These are phyloP conservation scores for Turritopsis dohrnii DNA, from an alignment of 30 jellyfish, hydroid and myxozoan genomes.

Conservation along the genomic window DNA sequence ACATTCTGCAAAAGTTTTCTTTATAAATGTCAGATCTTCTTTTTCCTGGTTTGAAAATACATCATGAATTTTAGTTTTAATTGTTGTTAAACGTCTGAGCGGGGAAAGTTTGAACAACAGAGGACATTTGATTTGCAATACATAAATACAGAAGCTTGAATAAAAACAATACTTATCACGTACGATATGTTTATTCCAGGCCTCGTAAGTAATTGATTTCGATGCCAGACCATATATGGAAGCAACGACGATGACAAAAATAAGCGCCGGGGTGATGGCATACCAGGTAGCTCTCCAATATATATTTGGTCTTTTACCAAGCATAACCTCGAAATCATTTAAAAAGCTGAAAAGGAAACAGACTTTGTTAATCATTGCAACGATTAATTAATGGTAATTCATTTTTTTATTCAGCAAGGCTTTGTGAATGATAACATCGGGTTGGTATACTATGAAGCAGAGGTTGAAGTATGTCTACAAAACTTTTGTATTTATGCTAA, in stretches of 20 bases:
- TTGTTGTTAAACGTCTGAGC: no score
- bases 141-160: background rate
- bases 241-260: slow-evolving; percentile 57
- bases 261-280: slow-evolving; percentile 53
- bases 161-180: background rate
- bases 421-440: no score
- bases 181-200: slow-evolving; percentile 47
- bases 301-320: slow-evolving; percentile 56
- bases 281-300: slow-evolving; percentile 82
- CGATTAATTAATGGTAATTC: background rate
- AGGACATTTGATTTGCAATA: background rate
- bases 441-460: no score
- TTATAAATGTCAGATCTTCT: no score
- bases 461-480: no score
- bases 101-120: no score
- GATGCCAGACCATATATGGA: slow-evolving; percentile 54
- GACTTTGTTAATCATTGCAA: background rate
- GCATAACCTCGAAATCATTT: slow-evolving; percentile 78
- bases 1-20: no score
- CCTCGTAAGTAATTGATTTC: slow-evolving; percentile 63
- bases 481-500: no score
- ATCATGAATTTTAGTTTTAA: no score
- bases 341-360: slow-evolving; percentile 49
- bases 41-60: no score
- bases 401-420: no score